Evolutionary conservation across 1,140 invertebrate species (phyloP), one percentile per base, ranked within the genome.

Genomic region (Eurosta solidaginis): DNA sequence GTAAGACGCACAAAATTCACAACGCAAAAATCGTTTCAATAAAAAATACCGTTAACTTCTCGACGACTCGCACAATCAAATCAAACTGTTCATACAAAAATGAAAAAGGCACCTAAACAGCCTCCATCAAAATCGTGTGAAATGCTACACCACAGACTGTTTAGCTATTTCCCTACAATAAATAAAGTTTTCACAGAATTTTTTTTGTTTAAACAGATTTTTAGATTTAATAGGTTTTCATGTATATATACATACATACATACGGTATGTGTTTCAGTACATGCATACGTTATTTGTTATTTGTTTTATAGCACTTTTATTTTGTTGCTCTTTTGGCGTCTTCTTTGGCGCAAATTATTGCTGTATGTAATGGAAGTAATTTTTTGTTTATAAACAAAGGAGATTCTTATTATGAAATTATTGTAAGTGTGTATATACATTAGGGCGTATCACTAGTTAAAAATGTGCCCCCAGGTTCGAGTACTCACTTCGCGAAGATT

Each of bases 251-350:
- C n/a, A n/a, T n/a, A n/a, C n/a, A n/a, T n/a, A n/a, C n/a, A n/a
- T n/a, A n/a, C n/a, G n/a, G n/a, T n/a, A n/a, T n/a, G n/a, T n/a
- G n/a, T n/a, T n/a, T n/a, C n/a, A n/a, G n/a, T n/a, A n/a, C n/a
- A n/a, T n/a, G 29, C 17, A 59, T 17, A 59, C 6, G 54, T 33
- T 68, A 10, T 36, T 40, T 36, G 17, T 9, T 68, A 20, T 68
- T 36, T 68, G 59, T 33, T 63, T 33, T 68, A 40, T 68, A 6
- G 33, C 25, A 7, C n/a, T 59, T 47, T n/a, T n/a, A n/a, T n/a
- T 40, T 68, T 68, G 59, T 68, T 68, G 40, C 33, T 40, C 40
- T 36, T 40, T 10, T 36, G 59, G 59, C 59, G 59, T 68, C 59
- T 68, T 40, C 59, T 20, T 40, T 36, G 59, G 36, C 59, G 59